Evolutionary conservation across 2,888 invertebrate genomes (phyloP).

Genomic region (Allacma fusca): DNA sequence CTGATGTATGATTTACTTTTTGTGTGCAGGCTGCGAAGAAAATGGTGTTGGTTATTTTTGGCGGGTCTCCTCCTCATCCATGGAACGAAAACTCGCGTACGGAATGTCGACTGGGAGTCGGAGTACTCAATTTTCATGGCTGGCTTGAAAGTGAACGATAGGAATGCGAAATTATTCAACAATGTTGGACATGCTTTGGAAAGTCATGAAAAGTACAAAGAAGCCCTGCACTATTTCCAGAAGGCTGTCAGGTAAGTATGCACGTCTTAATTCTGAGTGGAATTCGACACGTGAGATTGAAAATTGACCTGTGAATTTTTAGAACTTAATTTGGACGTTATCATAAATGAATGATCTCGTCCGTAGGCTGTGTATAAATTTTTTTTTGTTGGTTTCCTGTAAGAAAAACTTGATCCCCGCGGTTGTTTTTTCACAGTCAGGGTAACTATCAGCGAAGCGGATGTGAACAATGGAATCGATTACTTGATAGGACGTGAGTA

Average conservation of each 20-base stretch:
- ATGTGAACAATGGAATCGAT: conserved; percentile 37
- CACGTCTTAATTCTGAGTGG: neutral
- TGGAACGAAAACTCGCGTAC: conserved; percentile 82
- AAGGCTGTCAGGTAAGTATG: conserved; percentile 76
- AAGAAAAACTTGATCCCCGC: neutral
- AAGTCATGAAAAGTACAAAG: conserved; percentile 73
- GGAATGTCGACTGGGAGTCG: conserved; percentile 92
- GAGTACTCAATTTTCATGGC: conserved; percentile 95
- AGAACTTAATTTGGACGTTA: neutral
- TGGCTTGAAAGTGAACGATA: conserved; percentile 83
- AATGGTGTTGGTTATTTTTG: conserved; percentile 74
- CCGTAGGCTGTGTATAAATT: neutral
- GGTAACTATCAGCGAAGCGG: conserved; percentile 43
- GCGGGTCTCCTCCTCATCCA: conserved; percentile 76
- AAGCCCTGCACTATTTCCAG: conserved; percentile 89
- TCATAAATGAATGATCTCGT: conserved; percentile 13
- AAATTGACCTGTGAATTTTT: conserved; percentile 22
- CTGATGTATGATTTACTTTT: conserved; percentile 22
- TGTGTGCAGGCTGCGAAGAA: conserved; percentile 63
- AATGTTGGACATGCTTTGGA: conserved; percentile 97
- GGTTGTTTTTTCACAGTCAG: conserved; percentile 32
- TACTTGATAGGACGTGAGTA: conserved; percentile 36
- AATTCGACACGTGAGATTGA: neutral
- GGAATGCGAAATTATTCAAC: conserved; percentile 95
- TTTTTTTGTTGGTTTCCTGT: conserved; percentile 3